Evolutionary conservation across 2,113 vertebrate species (phyloP).

Genomic region (Pterocles orientalis): DNA sequence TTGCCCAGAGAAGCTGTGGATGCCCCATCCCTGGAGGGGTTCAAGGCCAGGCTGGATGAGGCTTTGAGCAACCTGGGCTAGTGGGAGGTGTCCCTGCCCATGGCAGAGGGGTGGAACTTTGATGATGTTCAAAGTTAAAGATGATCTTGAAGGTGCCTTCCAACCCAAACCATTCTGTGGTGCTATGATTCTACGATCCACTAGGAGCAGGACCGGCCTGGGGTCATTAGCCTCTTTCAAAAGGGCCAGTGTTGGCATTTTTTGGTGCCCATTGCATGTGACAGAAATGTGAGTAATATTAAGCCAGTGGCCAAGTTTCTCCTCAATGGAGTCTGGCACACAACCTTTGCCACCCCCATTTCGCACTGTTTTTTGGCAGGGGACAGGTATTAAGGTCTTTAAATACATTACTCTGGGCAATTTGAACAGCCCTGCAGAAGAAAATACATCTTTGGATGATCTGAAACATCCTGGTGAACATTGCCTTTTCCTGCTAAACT

Average conservation of each 20-base stretch:
- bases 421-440: background rate
- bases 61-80: too few relatives aligned
- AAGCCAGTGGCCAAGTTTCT: background rate
- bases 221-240: background rate
- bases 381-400: background rate
- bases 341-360: background rate
- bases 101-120: too few relatives aligned
- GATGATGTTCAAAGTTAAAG: too few relatives aligned
- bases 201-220: background rate
- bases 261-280: background rate
- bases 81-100: too few relatives aligned
- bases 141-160: too few relatives aligned
- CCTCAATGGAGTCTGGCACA: too few relatives aligned
- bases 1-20: too few relatives aligned
- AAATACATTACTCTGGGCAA: background rate
- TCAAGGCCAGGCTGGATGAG: too few relatives aligned
- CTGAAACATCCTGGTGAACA: background rate
- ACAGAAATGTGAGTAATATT: background rate
- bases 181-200: background rate
- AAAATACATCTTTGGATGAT: background rate
- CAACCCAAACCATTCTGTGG: too few relatives aligned
- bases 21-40: too few relatives aligned
- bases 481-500: background rate
- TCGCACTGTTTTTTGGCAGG: background rate
- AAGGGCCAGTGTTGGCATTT: background rate